Evolutionary conservation across 2,797 vertebrate species (phyloP).

Genomic region (Florisuga fusca): DNA sequence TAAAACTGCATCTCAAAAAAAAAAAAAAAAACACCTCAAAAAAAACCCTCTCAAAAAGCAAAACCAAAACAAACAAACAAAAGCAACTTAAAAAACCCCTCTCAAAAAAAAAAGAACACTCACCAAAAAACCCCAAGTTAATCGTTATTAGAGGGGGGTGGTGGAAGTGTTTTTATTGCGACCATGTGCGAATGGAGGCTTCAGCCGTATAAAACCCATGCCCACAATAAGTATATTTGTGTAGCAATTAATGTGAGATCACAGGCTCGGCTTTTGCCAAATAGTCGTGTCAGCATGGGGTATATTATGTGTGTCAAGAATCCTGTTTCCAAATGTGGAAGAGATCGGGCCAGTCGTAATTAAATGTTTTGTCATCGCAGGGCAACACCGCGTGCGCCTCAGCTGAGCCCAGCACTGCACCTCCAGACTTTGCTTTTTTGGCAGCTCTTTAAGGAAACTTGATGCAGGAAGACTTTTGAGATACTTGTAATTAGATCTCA

Average conservation of each 20-base stretch:
- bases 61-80: background rate
- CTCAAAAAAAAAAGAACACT: background rate
- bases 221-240: conserved; percentile 75
- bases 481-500: conserved; percentile 69
- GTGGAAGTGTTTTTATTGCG: conserved; percentile 70
- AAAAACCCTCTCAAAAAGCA: background rate
- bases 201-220: conserved; percentile 42
- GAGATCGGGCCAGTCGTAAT: conserved; percentile 32
- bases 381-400: conserved; percentile 28
- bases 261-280: conserved; percentile 69
- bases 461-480: conserved; percentile 71
- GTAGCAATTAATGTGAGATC: conserved; percentile 77
- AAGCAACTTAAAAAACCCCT: background rate
- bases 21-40: background rate
- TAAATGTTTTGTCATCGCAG: conserved; percentile 64
- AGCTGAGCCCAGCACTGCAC: conserved; percentile 46
- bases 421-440: conserved; percentile 64
- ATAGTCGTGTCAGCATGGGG: conserved; percentile 65
- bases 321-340: conserved; percentile 64
- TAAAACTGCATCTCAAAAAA: conserved; percentile 62
- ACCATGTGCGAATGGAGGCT: conserved; percentile 75
- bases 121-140: background rate
- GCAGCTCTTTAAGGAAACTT: conserved; percentile 77
- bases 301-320: conserved; percentile 54
- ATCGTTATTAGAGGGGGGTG: background rate